These are phyloP conservation scores for Helobdella robusta DNA, from an alignment of 2,888 invertebrate genomes.

Conservation along the genomic window DNA sequence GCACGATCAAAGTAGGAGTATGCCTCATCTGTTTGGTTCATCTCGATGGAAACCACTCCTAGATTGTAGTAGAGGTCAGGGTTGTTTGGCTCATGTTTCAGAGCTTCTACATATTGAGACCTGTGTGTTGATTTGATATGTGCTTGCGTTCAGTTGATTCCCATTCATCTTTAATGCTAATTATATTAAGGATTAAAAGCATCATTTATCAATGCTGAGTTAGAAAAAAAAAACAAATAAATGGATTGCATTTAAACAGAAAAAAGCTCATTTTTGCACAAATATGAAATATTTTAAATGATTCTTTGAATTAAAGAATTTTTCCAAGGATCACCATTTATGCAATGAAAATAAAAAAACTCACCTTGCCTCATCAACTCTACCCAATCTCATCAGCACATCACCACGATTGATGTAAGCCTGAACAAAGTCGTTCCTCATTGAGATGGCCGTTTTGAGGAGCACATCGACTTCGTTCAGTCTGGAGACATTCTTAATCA, in stretches of 20 bases:
- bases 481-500: slow-evolving; percentile 80
- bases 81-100: slow-evolving; percentile 65
- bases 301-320: no score
- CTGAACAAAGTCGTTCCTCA: slow-evolving; percentile 81
- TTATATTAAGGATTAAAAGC: no score
- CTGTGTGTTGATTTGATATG: no score
- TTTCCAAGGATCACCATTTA: no score
- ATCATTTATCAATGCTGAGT: no score
- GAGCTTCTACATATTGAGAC: slow-evolving; percentile 83
- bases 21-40: slow-evolving; percentile 81
- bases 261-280: no score
- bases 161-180: no score
- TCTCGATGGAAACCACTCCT: slow-evolving; percentile 85
- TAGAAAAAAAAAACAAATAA: no score
- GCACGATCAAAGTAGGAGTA: slow-evolving; percentile 81
- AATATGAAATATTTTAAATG: no score
- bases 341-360: no score
- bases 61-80: slow-evolving; percentile 54
- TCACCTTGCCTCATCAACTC: slow-evolving; percentile 35
- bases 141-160: no score
- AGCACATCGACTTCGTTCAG: slow-evolving; percentile 77
- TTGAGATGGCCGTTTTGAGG: slow-evolving; percentile 88
- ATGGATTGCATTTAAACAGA: no score
- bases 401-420: slow-evolving; percentile 95
- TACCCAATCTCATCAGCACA: slow-evolving; percentile 83